phyloP scores from a whole-genome alignment of 2,797 vertebrate species.

The Tenualosa ilisha region DNA sequence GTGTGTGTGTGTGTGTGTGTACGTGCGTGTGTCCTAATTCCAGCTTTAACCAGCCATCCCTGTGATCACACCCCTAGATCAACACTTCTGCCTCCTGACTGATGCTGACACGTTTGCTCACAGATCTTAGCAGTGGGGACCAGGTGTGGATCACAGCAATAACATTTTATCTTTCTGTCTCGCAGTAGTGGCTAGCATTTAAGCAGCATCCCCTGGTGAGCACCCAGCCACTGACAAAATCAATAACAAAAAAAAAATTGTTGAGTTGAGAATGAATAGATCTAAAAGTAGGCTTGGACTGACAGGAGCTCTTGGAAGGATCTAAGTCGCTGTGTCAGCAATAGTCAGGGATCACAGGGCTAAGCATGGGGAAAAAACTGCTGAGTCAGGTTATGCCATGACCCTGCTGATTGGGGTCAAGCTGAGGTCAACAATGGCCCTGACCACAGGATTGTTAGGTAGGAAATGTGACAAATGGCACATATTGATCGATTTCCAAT shows the following conservation, averaged over 20 bases:
- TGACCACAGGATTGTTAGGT: not conserved
- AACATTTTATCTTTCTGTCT: not conserved
- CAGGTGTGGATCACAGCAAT: not conserved
- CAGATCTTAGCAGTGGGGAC: not conserved
- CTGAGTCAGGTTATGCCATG: not conserved
- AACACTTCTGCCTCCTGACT: too few relatives aligned
- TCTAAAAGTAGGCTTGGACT: not conserved
- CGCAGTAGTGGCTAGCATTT: not conserved
- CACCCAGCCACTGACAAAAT: not conserved
- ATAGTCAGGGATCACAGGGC: not conserved
- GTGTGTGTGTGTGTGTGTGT: not conserved
- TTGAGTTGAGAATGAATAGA: not conserved
- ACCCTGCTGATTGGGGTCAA: slow-evolving; percentile 14
- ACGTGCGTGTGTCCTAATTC: not conserved
- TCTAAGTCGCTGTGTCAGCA: not conserved
- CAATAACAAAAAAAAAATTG: not conserved
- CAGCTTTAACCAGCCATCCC: not conserved
- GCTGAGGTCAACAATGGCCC: not conserved
- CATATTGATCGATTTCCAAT: not conserved
- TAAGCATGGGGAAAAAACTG: not conserved
- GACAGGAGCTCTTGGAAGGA: not conserved
- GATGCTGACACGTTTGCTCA: not conserved
- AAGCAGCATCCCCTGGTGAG: not conserved
- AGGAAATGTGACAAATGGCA: not conserved
- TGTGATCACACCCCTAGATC: not conserved